Evolutionary conservation across 2,888 invertebrate species (phyloP), one percentile per base, ranked within the genome.

Genomic region (Macroteleia sp.): DNA sequence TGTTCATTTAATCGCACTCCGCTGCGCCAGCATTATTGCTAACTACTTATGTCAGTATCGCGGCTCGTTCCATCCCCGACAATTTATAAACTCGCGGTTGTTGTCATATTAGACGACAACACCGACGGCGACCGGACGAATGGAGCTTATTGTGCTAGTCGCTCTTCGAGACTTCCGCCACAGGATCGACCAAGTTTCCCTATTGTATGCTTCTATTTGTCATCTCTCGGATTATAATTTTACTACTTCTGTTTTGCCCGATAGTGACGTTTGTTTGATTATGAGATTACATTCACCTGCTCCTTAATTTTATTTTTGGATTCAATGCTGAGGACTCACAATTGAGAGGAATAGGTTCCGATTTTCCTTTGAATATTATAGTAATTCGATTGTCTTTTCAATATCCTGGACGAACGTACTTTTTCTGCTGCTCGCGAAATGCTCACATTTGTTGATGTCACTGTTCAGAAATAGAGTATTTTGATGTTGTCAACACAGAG

Each of bases 31-130:
- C 54, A 48, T 42, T 61, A 70, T 70, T 42, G 56, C 70, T 70
- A 79, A 75, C 78, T 70, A 79, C 78, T 79, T 79, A 79, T 79
- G 78, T 74, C 78, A 75, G 70, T 66, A 70, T 70, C 66, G 64
- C 61, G 74, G 64, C 54, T 41, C 52, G 56, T 25, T 28, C 59
- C 41, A 52, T 75, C 70, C 36, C 30, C 28, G 28, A 19, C 56
- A 70, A 79, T 78, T 74, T 74, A 70, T 66, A 74, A 74, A 46
- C 42, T 66, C 67, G 61, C 17, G 34, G 36, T 48, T 46, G 46
- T 61, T 74, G 61, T 67, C 67, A 74, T 46, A 61, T 74, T 74
- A 74, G 66, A 57, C 66, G 34, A 66, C 59, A 56, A 56, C 14
- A 36, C 19, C 34, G 50, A 39, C 36, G 59, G 8, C 46, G 12